These are phyloP conservation scores for Peribatodes rhomboidaria DNA, from an alignment of 2,888 invertebrate genomes.

Conservation along the genomic window DNA sequence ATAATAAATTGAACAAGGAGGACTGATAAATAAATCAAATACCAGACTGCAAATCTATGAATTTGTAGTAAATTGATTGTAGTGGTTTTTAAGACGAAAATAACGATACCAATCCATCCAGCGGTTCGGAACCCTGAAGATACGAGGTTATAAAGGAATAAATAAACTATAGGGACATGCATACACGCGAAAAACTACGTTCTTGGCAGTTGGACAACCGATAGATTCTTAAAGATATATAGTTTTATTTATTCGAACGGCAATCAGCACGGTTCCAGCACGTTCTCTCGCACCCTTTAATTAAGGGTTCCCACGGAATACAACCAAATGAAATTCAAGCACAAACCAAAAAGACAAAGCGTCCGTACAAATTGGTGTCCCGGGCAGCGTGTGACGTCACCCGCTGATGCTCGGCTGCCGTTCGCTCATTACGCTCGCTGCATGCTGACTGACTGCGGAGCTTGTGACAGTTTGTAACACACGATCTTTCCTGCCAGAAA, in stretches of 20 bases:
- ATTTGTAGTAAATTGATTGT: too few relatives aligned
- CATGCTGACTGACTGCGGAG: conserved; percentile 27
- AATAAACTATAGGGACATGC: too few relatives aligned
- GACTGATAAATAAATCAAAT: too few relatives aligned
- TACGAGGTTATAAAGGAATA: too few relatives aligned
- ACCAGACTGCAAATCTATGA: too few relatives aligned
- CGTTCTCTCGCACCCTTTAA: conserved; percentile 10
- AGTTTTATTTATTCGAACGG: conserved; percentile 8
- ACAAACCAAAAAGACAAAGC: conserved; percentile 46
- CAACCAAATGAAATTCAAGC: conserved; percentile 37
- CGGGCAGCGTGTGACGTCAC: conserved; percentile 44
- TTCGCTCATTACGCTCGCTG: conserved; percentile 44
- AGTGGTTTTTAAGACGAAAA: too few relatives aligned
- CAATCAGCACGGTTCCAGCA: conserved; percentile 12
- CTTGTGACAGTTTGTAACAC: not conserved
- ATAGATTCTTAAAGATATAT: too few relatives aligned
- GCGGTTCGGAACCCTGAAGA: too few relatives aligned
- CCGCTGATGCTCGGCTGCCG: conserved; percentile 30
- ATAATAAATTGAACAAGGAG: too few relatives aligned
- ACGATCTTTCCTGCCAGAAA: conserved; percentile 15
- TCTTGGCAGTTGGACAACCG: too few relatives aligned
- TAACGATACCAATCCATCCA: too few relatives aligned
- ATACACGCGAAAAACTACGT: too few relatives aligned
- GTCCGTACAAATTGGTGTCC: conserved; percentile 46
- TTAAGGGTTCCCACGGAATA: conserved; percentile 39